Conservation (phyloP, 2,113 vertebrate species). For the Emberiza fucata region DNA sequence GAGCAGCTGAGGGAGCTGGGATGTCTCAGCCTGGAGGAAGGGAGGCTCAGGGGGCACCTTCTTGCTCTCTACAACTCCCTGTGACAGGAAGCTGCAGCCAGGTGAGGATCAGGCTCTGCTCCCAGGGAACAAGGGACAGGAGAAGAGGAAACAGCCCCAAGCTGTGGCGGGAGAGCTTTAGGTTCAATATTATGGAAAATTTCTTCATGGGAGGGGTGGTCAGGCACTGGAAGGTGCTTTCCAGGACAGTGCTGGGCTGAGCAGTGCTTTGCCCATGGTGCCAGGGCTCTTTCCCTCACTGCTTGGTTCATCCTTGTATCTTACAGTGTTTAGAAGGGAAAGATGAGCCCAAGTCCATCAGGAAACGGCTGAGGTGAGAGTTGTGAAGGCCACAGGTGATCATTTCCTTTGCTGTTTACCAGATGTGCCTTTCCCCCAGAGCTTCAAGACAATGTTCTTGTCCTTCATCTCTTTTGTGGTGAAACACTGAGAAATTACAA, state of each 20-base stretch:
- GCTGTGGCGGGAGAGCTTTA: background rate
- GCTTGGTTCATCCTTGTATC: background rate
- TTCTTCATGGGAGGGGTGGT: background rate
- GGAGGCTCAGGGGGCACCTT: background rate
- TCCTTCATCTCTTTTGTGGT: background rate
- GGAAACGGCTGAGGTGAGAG: background rate
- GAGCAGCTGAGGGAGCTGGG: background rate
- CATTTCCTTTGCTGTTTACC: background rate
- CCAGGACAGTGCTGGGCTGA: background rate
- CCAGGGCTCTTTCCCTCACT: background rate
- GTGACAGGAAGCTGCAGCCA: background rate
- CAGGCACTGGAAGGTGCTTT: background rate
- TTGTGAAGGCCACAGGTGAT: background rate
- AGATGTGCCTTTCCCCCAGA: background rate
- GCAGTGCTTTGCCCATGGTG: background rate
- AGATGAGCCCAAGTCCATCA: background rate
- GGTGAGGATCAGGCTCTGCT: background rate
- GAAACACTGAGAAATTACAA: background rate
- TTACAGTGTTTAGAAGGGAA: background rate
- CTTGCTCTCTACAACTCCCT: background rate
- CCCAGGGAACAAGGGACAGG: background rate
- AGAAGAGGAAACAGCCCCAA: accelerated
- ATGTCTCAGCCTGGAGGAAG: background rate
- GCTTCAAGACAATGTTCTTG: background rate
- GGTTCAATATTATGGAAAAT: background rate